Evolutionary conservation across 2,113 vertebrate species (phyloP).

Genomic region (Catharus fuscescens): DNA sequence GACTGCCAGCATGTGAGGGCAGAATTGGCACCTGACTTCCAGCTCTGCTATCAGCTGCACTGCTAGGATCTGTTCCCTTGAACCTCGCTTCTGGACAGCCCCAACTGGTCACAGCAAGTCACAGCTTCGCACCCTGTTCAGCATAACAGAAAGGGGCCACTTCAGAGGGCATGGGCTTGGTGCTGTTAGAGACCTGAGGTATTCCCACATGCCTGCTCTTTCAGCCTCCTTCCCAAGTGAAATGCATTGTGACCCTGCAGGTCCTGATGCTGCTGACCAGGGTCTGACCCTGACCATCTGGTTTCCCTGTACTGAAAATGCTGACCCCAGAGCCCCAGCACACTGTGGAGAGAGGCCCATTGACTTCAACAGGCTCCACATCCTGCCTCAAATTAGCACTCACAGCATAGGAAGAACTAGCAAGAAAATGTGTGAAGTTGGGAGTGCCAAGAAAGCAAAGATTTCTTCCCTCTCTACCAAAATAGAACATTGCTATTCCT

Average conservation of each 20-base stretch:
- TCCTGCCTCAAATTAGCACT: conserved; percentile 54
- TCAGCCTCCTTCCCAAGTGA: background rate
- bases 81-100: background rate
- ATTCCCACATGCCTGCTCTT: background rate
- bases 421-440: conserved; percentile 53
- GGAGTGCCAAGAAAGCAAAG: conserved; percentile 57
- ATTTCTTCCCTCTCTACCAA: conserved; percentile 51
- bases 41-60: background rate
- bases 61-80: background rate
- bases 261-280: background rate
- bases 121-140: fast-evolving
- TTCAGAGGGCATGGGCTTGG: background rate
- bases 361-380: conserved; percentile 34
- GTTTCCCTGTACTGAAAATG: background rate
- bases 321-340: background rate
- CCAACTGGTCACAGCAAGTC: background rate
- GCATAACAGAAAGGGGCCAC: background rate
- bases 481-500: conserved; percentile 65
- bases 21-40: background rate
- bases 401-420: conserved; percentile 32
- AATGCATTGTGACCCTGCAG: fast-evolving
- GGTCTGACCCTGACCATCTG: fast-evolving
- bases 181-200: background rate
- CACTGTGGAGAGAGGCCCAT: background rate
- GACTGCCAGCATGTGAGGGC: background rate